phyloP scores from a whole-genome alignment of 2,113 vertebrate genomes.

The Sinosuthora webbiana region DNA sequence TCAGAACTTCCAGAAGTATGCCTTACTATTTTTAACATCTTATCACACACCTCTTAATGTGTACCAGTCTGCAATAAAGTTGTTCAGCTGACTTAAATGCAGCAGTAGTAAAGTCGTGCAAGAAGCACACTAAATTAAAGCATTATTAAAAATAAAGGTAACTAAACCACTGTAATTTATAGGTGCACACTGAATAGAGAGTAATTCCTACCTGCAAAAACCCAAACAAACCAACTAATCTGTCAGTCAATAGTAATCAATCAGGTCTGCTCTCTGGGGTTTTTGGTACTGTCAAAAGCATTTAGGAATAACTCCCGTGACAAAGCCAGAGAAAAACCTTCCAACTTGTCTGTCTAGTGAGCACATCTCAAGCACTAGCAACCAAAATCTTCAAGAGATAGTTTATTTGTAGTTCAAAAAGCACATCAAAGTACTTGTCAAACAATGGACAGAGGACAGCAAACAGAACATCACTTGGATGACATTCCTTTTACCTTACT shows the following conservation, averaged over 20 bases:
- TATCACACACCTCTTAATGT: background rate
- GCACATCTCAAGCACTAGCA: background rate
- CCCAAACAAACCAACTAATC: background rate
- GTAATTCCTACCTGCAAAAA: background rate
- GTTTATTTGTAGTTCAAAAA: background rate
- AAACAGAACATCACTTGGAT: background rate
- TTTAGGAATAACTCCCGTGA: background rate
- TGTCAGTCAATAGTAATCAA: slow-evolving; percentile 30
- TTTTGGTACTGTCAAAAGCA: slow-evolving; percentile 15
- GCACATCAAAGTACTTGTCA: background rate
- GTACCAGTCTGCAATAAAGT: background rate
- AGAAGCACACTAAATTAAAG: background rate
- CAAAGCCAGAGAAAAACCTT: background rate
- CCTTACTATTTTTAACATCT: background rate
- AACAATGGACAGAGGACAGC: background rate
- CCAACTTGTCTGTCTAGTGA: background rate
- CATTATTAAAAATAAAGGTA: background rate
- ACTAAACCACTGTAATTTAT: background rate
- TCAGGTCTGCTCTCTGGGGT: background rate
- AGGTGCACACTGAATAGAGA: background rate
- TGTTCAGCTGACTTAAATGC: background rate
- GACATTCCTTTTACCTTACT: background rate
- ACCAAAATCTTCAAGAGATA: background rate
- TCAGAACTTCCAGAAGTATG: background rate
- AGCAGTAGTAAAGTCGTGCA: background rate